Evolutionary conservation across 2,113 vertebrate species (phyloP), one percentile per base, ranked within the genome.

Genomic region (Tiliqua scincoides): DNA sequence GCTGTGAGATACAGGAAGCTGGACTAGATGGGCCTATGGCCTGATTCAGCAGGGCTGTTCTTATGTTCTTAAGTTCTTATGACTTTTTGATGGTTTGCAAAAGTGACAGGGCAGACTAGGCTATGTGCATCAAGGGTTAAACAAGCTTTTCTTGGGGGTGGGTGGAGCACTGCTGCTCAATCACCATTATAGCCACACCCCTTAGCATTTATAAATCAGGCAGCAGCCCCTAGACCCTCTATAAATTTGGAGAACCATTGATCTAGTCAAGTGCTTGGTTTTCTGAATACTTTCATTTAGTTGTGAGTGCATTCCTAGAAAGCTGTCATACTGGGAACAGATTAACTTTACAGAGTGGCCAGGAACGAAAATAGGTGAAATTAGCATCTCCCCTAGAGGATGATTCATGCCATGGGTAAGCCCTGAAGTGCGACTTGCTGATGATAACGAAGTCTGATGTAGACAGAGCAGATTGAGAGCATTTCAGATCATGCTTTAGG

Each of bases 311-410:
- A 1, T 48, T 23, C 7, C 12, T 30, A 14, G 32, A 48, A 11
- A 25, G 73, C 82, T 67, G 2, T 84, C 76, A 80, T 25, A 40
- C 40, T 54, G 0, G 35, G 40, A 32, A 43, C 32, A 88, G 32
- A 70, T 27, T 82, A 90, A n/a, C 11, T 20, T 23, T n/a, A 65
- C n/a, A 14, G 8, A 72, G n/a, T 0, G 0, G 6, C 10, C 52
- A 15, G 62, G 4, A 68, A 48, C 8, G 43, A 8, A 8, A 48
- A 25, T 54, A 81, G 86, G 2, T 3, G 48, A 76, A 86, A 79
- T 75, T 86, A 88, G 83, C 85, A 89, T 88, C 91, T 86, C 85
- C 77, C 91, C 67, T 78, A 85, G 71, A 79, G 88, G 67, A 88
- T 79, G 85, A 61, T 88, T 91, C 2, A 0, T 10, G 86, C 90